A percentile compares a stretch with the other conserved stretches of the same genome.
Conservation (phyloP, 1,140 invertebrate species). For the Drosophila aff. region DNA sequence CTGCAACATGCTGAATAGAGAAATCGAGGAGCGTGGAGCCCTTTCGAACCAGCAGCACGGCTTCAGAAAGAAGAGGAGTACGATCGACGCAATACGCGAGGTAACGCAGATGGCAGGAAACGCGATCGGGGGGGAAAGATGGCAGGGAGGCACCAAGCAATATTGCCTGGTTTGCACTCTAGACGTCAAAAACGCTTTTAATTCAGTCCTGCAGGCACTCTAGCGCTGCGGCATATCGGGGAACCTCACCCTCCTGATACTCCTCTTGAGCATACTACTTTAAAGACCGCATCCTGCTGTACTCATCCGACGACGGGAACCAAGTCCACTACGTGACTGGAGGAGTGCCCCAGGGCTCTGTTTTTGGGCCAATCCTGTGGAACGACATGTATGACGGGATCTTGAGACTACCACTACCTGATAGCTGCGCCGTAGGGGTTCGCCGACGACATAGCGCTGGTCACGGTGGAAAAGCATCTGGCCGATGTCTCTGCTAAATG, state of each 20-base stretch:
- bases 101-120: neutral
- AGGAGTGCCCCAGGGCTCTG: too few species aligned
- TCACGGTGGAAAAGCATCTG: neutral
- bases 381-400: too few species aligned
- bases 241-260: neutral
- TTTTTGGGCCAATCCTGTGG: too few species aligned
- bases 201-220: neutral
- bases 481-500: too few species aligned
- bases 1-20: neutral
- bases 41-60: neutral
- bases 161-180: too few species aligned
- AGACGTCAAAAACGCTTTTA: too few species aligned
- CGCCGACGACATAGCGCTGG: neutral
- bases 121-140: neutral
- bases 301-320: too few species aligned
- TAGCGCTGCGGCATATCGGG: neutral
- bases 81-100: neutral
- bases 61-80: neutral
- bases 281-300: too few species aligned
- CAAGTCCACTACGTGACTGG: too few species aligned
- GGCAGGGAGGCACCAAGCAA: too few species aligned
- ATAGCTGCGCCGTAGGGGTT: neutral
- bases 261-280: too few species aligned
- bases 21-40: neutral
- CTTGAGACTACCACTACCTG: neutral